Conservation (phyloP, 2,888 invertebrate species). For the Plebejus argus region DNA sequence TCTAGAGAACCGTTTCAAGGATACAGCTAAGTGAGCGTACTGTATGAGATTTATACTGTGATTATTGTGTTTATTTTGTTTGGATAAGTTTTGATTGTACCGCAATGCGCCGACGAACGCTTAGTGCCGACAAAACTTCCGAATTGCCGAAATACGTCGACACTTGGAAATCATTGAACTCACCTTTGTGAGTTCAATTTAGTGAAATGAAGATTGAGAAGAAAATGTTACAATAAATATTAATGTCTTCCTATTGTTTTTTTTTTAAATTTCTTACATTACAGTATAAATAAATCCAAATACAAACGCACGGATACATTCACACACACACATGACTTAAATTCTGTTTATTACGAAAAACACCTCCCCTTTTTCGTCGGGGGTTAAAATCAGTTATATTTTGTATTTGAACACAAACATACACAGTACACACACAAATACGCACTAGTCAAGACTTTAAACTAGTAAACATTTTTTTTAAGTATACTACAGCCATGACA, state of each 20-base stretch:
- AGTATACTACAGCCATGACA: no score
- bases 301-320: no score
- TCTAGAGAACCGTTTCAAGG: not conserved
- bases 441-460: no score
- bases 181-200: conserved; percentile 1
- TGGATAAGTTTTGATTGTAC: conserved; percentile 65
- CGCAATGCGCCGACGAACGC: conserved; percentile 63
- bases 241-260: not conserved
- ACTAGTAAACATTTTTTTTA: no score
- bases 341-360: no score
- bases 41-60: not conserved
- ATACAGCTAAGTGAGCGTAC: not conserved
- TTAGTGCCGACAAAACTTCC: conserved; percentile 55
- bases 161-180: conserved; percentile 16
- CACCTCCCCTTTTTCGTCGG: no score
- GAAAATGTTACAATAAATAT: not conserved
- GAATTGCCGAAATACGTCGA: conserved; percentile 11
- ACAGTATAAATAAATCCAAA: not conserved
- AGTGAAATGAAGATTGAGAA: not conserved
- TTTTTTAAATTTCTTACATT: not conserved
- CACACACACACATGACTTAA: no score
- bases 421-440: no score
- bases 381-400: no score
- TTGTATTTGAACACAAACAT: no score
- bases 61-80: conserved; percentile 56